Percentiles rank a stretch among this genome's conserved stretches.
phyloP scores from a whole-genome alignment of 2,888 invertebrate species.

The Macrophya annulata region DNA sequence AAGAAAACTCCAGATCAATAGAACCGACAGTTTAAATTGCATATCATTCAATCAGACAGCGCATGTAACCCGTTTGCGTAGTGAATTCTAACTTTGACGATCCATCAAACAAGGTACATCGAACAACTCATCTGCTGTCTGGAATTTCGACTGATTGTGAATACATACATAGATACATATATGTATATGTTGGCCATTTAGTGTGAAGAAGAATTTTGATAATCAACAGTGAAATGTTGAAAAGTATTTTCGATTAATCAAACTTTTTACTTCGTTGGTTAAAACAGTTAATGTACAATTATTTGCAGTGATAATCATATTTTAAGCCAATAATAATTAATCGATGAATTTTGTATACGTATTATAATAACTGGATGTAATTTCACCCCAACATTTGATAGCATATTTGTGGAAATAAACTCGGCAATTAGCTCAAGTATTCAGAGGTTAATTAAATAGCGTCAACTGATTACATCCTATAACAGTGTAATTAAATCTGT shows the following conservation, averaged over 20 bases:
- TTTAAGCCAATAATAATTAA: not conserved
- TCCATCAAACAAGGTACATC: constrained; percentile 33
- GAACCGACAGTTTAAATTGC: not conserved
- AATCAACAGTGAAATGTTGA: not conserved
- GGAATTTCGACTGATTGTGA: not conserved
- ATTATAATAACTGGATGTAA: not conserved
- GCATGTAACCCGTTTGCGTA: constrained; percentile 4
- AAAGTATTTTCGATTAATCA: not conserved
- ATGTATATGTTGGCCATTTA: not conserved
- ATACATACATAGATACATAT: too few relatives aligned
- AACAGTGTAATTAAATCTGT: constrained; percentile 27
- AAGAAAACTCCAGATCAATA: not conserved
- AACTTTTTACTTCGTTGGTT: not conserved
- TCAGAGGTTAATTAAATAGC: constrained; percentile 8
- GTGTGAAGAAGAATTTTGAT: not conserved
- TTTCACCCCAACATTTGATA: not conserved
- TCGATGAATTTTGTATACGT: not conserved
- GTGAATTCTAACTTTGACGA: constrained; percentile 32
- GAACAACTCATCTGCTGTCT: not conserved
- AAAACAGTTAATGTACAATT: not conserved
- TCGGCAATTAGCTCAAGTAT: not conserved
- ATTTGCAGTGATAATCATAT: not conserved
- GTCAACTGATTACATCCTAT: constrained; percentile 16
- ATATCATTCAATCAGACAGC: not conserved
- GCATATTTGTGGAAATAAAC: not conserved